Conservation (phyloP, 2,888 invertebrate genomes). For the Prostheceraeus crozeri region DNA sequence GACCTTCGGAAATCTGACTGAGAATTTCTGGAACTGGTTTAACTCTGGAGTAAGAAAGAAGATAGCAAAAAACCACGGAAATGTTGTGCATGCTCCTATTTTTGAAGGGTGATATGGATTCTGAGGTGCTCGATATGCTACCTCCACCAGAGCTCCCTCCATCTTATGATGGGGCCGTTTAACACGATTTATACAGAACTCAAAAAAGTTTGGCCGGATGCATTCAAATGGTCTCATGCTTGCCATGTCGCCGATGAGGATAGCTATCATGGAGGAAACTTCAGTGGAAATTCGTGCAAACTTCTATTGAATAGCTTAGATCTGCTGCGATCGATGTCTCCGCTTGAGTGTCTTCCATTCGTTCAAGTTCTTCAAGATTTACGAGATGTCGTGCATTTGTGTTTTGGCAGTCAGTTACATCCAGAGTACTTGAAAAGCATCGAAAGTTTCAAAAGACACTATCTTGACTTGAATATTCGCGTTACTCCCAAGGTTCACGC, state of each 20-base stretch:
- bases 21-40: conserved; percentile 34
- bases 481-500: conserved; percentile 17
- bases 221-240: conserved; percentile 30
- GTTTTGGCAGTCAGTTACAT: conserved; percentile 25
- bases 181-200: conserved; percentile 29
- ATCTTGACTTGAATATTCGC: conserved; percentile 20
- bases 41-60: conserved; percentile 26
- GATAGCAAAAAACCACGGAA: conserved; percentile 31
- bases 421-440: not conserved
- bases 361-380: conserved; percentile 24
- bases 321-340: conserved; percentile 31
- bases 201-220: conserved; percentile 32
- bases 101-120: conserved; percentile 17
- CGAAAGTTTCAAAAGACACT: conserved; percentile 3
- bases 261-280: conserved; percentile 26
- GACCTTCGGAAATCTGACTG: conserved; percentile 32
- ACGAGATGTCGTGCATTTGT: conserved; percentile 16
- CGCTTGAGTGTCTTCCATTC: conserved; percentile 31
- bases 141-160: conserved; percentile 35
- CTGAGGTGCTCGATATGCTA: conserved; percentile 26
- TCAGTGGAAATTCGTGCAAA: conserved; percentile 33
- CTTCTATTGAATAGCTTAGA: conserved; percentile 18
- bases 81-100: conserved; percentile 32
- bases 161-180: conserved; percentile 23
- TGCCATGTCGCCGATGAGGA: conserved; percentile 34